Evolutionary conservation across 2,888 invertebrate species (phyloP).

Genomic region (Melitaea athalia): DNA sequence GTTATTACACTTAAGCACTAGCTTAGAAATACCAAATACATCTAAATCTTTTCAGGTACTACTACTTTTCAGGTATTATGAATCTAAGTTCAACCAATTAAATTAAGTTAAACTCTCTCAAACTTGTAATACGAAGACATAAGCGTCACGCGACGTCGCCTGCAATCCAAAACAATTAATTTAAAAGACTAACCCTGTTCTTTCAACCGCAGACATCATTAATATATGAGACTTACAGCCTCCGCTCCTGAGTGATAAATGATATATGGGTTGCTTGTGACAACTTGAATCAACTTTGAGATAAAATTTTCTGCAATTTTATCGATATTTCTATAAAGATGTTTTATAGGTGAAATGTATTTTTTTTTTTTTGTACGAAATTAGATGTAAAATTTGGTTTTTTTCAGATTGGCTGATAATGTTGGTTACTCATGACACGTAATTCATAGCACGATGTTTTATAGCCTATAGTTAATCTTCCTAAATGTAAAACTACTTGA

Average conservation of each 20-base stretch:
- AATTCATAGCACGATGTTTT: too few species aligned
- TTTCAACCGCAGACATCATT: constrained; percentile 53
- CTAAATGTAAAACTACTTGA: too few species aligned
- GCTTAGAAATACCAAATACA: not conserved
- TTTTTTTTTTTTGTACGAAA: not conserved
- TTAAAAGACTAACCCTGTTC: constrained; percentile 72
- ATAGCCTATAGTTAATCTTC: too few species aligned
- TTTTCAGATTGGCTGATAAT: too few species aligned
- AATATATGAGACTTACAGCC: constrained; percentile 52
- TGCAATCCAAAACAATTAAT: constrained; percentile 57
- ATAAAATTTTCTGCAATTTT: constrained; percentile 14
- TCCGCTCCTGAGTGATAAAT: constrained; percentile 33
- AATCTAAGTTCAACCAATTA: not conserved
- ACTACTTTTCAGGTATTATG: too few species aligned
- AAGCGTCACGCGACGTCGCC: constrained; percentile 11
- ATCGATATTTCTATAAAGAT: constrained; percentile 3
- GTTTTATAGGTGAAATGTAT: not conserved
- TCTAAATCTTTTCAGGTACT: too few species aligned
- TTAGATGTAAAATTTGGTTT: not conserved
- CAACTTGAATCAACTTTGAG: constrained; percentile 18
- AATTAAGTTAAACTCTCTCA: not conserved
- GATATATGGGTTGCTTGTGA: constrained; percentile 26
- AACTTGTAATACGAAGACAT: not conserved
- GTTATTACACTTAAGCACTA: too few species aligned
- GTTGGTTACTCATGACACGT: too few species aligned